Base-by-base conservation (phyloP, 2,113 vertebrate genomes). In the Passerina amoena region DNA sequence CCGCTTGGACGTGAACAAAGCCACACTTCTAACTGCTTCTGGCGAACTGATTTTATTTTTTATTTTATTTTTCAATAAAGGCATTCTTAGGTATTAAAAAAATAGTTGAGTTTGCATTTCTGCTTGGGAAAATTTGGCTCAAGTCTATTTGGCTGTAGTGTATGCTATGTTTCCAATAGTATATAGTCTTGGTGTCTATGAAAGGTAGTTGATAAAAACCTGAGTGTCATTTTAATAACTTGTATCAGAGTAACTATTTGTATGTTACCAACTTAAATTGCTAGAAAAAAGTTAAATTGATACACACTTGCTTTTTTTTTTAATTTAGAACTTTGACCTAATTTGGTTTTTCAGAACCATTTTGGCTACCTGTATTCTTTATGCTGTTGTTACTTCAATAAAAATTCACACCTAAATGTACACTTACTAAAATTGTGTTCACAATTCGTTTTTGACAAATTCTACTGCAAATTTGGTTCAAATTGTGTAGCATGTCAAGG, bases 311-410 rank as follows among this genome's bases (percentile, higher is more conserved):
- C 98, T 98, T 98, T 97, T 98, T 97, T 98, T 45, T 50, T 79
- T 80, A 98, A 98, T 98, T 98, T 98, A 98, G 96, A 98, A 96
- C 96, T 98, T 97, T 96, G 98, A 98, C 97, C 98, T 98, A 98
- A 98, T 98, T 98, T 98, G 98, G 98, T 98, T 99, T 99, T 98
- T 98, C 98, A 98, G 95, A 98, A 98, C 97, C 97, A 98, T 99
- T 99, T 99, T 99, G 99, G 99, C 99, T 98, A 98, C 98, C 98
- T 99, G 99, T 99, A 99, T 99, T 98, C 98, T 99, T 98, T 98
- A 97, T 99, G 99, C 99, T 99, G 99, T 99, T 99, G 98, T 99
- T 99, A 98, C 98, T 99, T 99, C 98, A 99, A 99, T 99, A 99
- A 99, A 98, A 99, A 98, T 98, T 99, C 98, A 99, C 99, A 98